Percentiles rank a stretch among this genome's conserved stretches.
phyloP scores from a whole-genome alignment of 2,797 vertebrate species.

The Pelodytes ibericus region DNA sequence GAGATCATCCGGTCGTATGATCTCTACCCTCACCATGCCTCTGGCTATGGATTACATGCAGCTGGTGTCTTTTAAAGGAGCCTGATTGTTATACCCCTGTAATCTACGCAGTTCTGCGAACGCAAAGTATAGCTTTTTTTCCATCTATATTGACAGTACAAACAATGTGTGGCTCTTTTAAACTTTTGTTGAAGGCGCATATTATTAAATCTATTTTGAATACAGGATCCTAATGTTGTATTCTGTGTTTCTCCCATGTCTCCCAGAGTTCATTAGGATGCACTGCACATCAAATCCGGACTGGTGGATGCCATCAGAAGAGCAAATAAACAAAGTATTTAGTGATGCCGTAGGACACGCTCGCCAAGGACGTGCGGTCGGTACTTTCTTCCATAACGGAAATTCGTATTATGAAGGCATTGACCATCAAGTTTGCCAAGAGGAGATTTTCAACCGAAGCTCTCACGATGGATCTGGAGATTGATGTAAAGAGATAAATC shows the following conservation, averaged over 20 bases:
- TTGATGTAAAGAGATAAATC: conserved; percentile 68
- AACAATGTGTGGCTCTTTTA: too few species aligned
- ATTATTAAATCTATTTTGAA: too few species aligned
- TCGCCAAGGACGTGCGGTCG: conserved; percentile 93
- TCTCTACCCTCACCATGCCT: too few species aligned
- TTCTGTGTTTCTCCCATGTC: conserved; percentile 36
- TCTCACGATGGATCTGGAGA: conserved; percentile 87
- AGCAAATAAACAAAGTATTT: conserved; percentile 99
- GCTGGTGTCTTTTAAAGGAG: too few species aligned
- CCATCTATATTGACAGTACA: too few species aligned
- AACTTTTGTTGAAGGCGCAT: too few species aligned
- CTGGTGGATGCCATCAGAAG: conserved; percentile 99
- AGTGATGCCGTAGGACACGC: conserved; percentile 96
- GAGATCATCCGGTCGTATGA: too few species aligned
- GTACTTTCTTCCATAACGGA: conserved; percentile 88
- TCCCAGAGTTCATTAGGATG: conserved; percentile 97
- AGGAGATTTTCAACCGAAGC: conserved; percentile 87
- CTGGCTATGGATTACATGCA: too few species aligned
- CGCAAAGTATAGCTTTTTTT: too few species aligned
- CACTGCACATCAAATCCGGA: conserved; percentile 97
- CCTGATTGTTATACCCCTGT: too few species aligned
- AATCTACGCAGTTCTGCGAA: too few species aligned
- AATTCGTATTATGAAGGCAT: conserved; percentile 88
- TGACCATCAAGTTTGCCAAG: conserved; percentile 88
- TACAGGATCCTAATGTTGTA: background rate